These are phyloP conservation scores for Ciconia nigra DNA, from an alignment of 2,797 vertebrate species.

Conservation along the genomic window DNA sequence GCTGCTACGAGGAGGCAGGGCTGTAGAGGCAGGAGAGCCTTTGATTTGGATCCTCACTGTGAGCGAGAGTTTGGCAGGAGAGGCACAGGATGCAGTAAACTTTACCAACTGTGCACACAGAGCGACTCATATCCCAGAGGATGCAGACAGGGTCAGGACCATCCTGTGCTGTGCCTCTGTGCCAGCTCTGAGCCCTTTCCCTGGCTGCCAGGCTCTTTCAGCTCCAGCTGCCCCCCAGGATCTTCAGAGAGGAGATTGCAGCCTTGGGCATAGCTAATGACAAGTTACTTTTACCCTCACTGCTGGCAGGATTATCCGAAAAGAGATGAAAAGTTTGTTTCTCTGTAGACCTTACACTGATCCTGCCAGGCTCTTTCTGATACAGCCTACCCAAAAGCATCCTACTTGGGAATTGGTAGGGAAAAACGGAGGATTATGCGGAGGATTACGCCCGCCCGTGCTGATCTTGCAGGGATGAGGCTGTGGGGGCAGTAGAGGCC, in stretches of 20 bases:
- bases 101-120: neutral
- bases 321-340: neutral
- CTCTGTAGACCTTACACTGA: neutral
- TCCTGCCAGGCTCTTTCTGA: neutral
- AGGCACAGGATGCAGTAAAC: conserved; percentile 44
- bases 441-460: accelerated
- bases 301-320: neutral
- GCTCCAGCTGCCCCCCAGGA: neutral
- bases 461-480: neutral
- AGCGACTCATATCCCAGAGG: neutral
- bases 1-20: neutral
- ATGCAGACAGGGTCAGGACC: accelerated
- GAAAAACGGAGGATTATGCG: accelerated
- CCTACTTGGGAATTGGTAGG: neutral
- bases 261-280: neutral
- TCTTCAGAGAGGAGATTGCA: neutral
- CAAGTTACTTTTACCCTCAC: neutral
- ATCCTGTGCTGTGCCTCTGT: neutral
- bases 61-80: conserved; percentile 45
- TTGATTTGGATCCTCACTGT: conserved; percentile 58
- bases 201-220: neutral
- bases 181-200: neutral
- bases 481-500: conserved; percentile 32
- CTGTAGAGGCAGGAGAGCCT: conserved; percentile 31
- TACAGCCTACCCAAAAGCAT: accelerated